These are phyloP conservation scores for Agrochola macilenta DNA, from an alignment of 2,888 invertebrate species.

Conservation along the genomic window DNA sequence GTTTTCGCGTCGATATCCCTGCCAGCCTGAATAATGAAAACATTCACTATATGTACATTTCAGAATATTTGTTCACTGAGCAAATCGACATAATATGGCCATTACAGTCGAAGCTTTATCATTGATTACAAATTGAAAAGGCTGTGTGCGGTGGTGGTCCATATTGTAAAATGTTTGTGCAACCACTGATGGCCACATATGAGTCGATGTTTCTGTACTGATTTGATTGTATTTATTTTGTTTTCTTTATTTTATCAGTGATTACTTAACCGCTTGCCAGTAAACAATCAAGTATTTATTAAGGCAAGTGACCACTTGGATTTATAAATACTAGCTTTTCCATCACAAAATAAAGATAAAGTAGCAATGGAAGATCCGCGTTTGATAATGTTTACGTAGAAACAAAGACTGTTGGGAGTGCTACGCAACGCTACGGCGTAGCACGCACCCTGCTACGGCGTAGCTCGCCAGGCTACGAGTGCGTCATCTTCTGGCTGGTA, in stretches of 20 bases:
- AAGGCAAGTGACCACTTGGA: not conserved
- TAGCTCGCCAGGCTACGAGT: not conserved
- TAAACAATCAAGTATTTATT: not conserved
- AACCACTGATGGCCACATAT: conserved; percentile 15
- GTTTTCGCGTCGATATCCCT: no score
- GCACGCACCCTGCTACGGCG: conserved; percentile 6
- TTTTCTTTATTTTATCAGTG: not conserved
- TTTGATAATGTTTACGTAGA: not conserved
- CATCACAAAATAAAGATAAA: no score
- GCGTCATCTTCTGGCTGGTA: no score
- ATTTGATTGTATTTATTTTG: conserved; percentile 20
- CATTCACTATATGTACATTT: conserved; percentile 5
- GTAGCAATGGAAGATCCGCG: not conserved
- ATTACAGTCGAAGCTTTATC: conserved; percentile 28
- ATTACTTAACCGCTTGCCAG: not conserved
- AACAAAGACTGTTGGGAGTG: not conserved
- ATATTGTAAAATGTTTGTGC: conserved; percentile 32
- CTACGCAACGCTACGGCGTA: conserved; percentile 22
- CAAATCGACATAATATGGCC: conserved; percentile 12
- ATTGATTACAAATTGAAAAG: conserved; percentile 54
- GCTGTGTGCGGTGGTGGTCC: conserved; percentile 24
- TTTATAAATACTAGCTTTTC: no score
- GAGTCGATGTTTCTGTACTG: conserved; percentile 1
- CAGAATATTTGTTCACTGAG: conserved; percentile 21
- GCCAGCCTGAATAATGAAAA: not conserved